These are phyloP conservation scores for Drosophila triauraria DNA, from an alignment of 1,140 invertebrate genomes.

Conservation along the genomic window DNA sequence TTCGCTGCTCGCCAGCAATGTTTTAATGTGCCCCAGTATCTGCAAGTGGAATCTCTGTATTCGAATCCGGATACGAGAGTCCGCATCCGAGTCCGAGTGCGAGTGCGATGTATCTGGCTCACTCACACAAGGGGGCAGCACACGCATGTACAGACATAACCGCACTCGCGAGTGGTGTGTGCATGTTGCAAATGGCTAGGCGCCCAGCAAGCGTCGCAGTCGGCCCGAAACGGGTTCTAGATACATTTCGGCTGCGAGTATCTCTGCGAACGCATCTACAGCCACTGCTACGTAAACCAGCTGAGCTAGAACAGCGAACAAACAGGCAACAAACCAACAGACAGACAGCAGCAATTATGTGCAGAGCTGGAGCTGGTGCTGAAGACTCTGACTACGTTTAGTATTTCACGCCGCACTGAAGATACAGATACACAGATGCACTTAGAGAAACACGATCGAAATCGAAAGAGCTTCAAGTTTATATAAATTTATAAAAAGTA, in stretches of 20 bases:
- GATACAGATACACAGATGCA: slow-evolving; percentile 36
- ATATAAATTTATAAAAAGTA: background rate
- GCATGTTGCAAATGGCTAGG: slow-evolving; percentile 81
- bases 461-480: background rate
- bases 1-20: slow-evolving; percentile 72
- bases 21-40: slow-evolving; percentile 66
- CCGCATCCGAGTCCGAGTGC: slow-evolving; percentile 18
- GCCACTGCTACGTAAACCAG: slow-evolving; percentile 55
- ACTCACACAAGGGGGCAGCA: slow-evolving; percentile 33
- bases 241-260: slow-evolving; percentile 58
- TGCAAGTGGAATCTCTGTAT: slow-evolving; percentile 70
- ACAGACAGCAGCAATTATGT: slow-evolving; percentile 48
- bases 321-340: slow-evolving; percentile 3
- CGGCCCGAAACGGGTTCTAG: slow-evolving; percentile 69
- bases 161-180: slow-evolving; percentile 63
- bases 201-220: slow-evolving; percentile 54
- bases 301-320: slow-evolving; percentile 72
- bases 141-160: slow-evolving; percentile 29
- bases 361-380: slow-evolving; percentile 44
- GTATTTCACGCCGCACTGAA: slow-evolving; percentile 56
- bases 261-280: slow-evolving; percentile 64
- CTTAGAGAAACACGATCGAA: background rate
- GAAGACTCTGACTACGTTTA: slow-evolving; percentile 48
- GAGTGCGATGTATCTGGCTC: slow-evolving; percentile 37
- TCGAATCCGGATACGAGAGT: background rate